Base-by-base conservation (phyloP, 2,888 invertebrate genomes). In the Clivina fossor region DNA sequence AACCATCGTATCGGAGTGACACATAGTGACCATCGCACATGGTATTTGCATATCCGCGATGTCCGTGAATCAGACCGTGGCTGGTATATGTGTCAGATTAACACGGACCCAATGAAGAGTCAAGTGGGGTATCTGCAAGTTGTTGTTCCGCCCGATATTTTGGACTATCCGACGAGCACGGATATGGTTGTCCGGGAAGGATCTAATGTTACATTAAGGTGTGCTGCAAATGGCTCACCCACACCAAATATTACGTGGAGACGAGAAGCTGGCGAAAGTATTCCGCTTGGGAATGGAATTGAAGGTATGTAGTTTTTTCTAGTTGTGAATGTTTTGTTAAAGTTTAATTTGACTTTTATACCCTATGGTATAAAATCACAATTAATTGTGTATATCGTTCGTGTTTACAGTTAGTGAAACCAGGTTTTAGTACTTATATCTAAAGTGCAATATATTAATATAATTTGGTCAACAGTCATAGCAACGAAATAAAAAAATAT, bases 51-150 rank as follows among this genome's bases (percentile, higher is more conserved):
- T 66, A 86, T 91, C 65, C 78, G 85, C 24, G 88, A 90, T 67
- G 85, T 90, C 1, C 78, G 84, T 47, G 86, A 88, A 70, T 81
- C 84, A 0, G 90, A 91, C 74, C 82, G 86, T 60, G 88, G 90
- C 44, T 88, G 86, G 83, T 90, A 90, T 76, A 89, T 89, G 89
- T 90, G 90, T 65, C 90, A 90, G 78, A 88, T 90, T 61, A 90
- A 90, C 71, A 90, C 90, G 0, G 88, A 88, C 68, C 91, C 91
- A 0, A 90, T 91, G 90, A 89, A 89, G 69, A 88, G 86, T 67
- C 90, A 90, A 73, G 81, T 55, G 2, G 55, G 55, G 18, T 55
- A 28, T 18, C 22, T 55, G 7, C 38, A 55, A 20, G 47, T 47
- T 2, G 49, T 49, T 1, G 91, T 91, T 58, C 90, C 91, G 22